These are phyloP conservation scores for Shinisaurus crocodilurus DNA, from an alignment of 2,113 vertebrate genomes.

Conservation along the genomic window DNA sequence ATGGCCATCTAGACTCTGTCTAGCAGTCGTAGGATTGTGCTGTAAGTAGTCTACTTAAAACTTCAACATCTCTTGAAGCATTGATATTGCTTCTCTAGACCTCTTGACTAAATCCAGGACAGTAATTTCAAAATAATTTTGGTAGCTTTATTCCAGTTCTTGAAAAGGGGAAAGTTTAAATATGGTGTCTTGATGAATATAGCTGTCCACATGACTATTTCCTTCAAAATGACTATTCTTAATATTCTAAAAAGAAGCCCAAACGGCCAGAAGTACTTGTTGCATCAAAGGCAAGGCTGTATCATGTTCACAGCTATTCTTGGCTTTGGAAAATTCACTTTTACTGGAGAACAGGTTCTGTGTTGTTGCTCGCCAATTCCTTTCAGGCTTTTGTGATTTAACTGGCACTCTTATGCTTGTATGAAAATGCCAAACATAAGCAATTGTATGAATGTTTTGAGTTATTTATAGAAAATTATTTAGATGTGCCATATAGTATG, in stretches of 20 bases:
- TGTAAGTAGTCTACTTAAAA: neutral
- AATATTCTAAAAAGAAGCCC: neutral
- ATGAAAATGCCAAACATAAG: neutral
- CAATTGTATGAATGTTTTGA: neutral
- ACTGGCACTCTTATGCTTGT: neutral
- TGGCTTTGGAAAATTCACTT: neutral
- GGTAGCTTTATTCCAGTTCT: neutral
- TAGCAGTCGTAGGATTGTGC: neutral
- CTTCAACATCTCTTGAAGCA: neutral
- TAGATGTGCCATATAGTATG: neutral
- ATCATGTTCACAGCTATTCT: neutral
- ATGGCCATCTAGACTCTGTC: too few relatives aligned
- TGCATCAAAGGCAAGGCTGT: neutral
- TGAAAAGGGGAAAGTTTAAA: neutral
- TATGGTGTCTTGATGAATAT: neutral
- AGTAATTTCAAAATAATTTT: neutral
- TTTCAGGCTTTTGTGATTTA: neutral
- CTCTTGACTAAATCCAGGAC: neutral
- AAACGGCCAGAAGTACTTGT: neutral
- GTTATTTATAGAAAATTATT: neutral
- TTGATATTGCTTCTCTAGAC: neutral
- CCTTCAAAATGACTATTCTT: neutral
- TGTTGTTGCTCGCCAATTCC: neutral
- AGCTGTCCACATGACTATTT: neutral
- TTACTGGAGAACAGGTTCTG: neutral